Evolutionary conservation across 2,113 vertebrate species (phyloP), one percentile per base, ranked within the genome.

Genomic region (Elachura formosa): DNA sequence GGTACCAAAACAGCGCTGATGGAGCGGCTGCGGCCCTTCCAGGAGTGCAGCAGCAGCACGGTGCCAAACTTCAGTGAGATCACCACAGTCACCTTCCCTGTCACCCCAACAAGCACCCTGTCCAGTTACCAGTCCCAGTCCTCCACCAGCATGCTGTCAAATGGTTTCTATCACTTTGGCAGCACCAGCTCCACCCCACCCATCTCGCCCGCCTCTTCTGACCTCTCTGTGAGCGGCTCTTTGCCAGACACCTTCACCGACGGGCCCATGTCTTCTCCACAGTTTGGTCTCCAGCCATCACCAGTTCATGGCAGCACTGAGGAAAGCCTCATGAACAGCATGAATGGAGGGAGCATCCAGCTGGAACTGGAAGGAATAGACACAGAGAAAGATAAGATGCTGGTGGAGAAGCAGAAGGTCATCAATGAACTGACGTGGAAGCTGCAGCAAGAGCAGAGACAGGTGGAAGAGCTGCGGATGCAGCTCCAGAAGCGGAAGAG

Each of bases 351-450:
- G 20, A 97, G 97, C 41, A 93, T 96, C 40, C 98, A 93, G 73
- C 93, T 97, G 2, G 98, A 98, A 48, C 96, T 97, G 84, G 98
- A 99, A 16, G 98, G 98, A 10, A 93, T 98, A 5, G 99, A 99
- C 89, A 98, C 98, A 0, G 99, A 99, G 88, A 99, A 99, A 91
- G 99, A 99, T 96, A 99, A 99, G 95, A 99, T 99, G 99, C 97
- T 99, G 91, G 99, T 99, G 91, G 99, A 99, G 94, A 99, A 99
- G 97, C 99, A 99, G 96, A 99, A 99, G 92, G 99, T 99, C 91
- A 99, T 99, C 62, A 99, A 99, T 28, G 99, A 99, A 86, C 98
- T 99, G 94, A 99, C 99, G 1, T 99, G 99, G 99, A 99, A 99
- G 90, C 98, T 99, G 62, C 99, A 99, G 96, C 99, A 99, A 87